Conservation (phyloP, 2,888 invertebrate genomes). For the Trileptium ribeirensis region DNA sequence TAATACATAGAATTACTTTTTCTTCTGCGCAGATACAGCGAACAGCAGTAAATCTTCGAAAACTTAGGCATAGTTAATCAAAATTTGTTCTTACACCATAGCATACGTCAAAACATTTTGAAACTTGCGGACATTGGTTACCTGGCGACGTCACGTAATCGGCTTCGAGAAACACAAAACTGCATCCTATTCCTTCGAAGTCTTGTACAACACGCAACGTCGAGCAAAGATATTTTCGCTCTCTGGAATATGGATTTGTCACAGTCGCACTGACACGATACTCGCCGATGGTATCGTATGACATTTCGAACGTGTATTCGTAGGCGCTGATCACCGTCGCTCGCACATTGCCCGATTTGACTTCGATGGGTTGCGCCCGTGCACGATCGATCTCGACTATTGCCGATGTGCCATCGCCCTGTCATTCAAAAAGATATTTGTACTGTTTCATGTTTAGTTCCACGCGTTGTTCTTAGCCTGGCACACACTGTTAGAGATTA, state of each 20-base stretch:
- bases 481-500: too few relatives aligned
- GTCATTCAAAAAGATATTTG: too few relatives aligned
- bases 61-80: background rate
- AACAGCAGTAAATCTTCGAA: too few relatives aligned
- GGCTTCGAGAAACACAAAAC: background rate
- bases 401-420: constrained; percentile 17
- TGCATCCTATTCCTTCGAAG: background rate
- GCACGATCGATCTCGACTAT: constrained; percentile 13
- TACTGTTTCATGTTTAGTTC: too few relatives aligned
- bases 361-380: background rate
- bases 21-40: too few relatives aligned
- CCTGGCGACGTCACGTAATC: background rate
- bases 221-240: background rate
- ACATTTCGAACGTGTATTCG: constrained; percentile 5
- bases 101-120: too few relatives aligned
- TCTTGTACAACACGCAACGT: background rate
- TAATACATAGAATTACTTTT: too few relatives aligned
- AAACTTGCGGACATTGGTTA: too few relatives aligned
- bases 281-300: background rate
- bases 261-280: background rate
- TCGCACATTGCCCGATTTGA: constrained; percentile 9
- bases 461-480: too few relatives aligned
- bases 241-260: background rate
- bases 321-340: background rate
- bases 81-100: too few relatives aligned